phyloP scores from a whole-genome alignment of 2,888 invertebrate genomes.

The Leistus spinibarbis region DNA sequence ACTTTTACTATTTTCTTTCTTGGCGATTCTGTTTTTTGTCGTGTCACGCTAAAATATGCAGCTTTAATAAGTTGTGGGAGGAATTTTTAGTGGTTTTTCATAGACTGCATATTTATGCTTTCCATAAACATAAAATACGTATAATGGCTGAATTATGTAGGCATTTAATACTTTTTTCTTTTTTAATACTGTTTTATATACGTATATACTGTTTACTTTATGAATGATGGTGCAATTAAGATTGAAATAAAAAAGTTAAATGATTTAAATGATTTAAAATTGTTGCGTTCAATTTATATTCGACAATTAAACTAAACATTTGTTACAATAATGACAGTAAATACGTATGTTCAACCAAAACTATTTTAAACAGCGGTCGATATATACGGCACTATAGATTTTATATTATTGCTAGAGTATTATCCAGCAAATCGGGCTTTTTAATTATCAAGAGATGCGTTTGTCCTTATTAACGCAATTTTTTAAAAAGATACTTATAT shows the following conservation, averaged over 20 bases:
- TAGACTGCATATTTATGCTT: slow-evolving; percentile 1
- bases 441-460: too few species aligned
- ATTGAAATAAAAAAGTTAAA: neutral
- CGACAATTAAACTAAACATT: too few species aligned
- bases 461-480: too few species aligned
- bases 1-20: slow-evolving; percentile 13
- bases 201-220: neutral
- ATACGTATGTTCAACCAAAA: too few species aligned
- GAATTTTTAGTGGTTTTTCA: slow-evolving; percentile 7
- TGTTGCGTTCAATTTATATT: too few species aligned
- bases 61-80: slow-evolving; percentile 1
- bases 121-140: slow-evolving; percentile 5
- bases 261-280: neutral
- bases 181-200: neutral
- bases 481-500: too few species aligned
- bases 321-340: too few species aligned
- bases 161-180: neutral
- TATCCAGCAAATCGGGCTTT: too few species aligned
- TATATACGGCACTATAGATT: too few species aligned
- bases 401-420: too few species aligned
- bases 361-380: too few species aligned
- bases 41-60: neutral
- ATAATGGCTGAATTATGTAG: slow-evolving; percentile 9
- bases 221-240: neutral
- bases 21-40: neutral